A percentile compares a stretch with the other conserved stretches of the same genome.
phyloP scores from a whole-genome alignment of 1,140 invertebrate species.

The Bombus soroeensis region DNA sequence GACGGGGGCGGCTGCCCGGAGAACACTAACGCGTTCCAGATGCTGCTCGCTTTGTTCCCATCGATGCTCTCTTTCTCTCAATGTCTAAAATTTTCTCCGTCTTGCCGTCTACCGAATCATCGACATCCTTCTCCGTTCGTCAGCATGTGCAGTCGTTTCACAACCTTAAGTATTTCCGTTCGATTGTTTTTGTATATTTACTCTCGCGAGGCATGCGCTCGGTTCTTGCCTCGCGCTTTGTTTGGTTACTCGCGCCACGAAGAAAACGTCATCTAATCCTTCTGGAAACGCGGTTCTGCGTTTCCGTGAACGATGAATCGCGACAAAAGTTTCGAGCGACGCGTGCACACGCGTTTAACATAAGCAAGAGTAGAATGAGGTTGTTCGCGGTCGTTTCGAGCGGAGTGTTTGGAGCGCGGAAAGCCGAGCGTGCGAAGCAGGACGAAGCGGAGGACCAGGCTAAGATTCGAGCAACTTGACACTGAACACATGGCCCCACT shows the following conservation, averaged over 20 bases:
- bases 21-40: conserved; percentile 81
- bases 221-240: conserved; percentile 5
- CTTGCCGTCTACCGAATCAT: background rate
- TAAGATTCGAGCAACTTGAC: conserved; percentile 77
- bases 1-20: conserved; percentile 62
- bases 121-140: background rate
- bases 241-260: conserved; percentile 6
- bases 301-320: background rate
- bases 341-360: background rate
- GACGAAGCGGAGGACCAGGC: conserved; percentile 51
- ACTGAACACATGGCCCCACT: conserved; percentile 79
- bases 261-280: background rate
- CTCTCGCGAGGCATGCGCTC: conserved; percentile 2
- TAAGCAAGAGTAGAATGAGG: background rate
- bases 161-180: conserved; percentile 53
- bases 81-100: conserved; percentile 55
- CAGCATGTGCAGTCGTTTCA: conserved; percentile 8
- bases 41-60: conserved; percentile 80
- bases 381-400: background rate
- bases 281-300: background rate
- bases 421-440: conserved; percentile 34
- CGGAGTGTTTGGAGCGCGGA: conserved; percentile 32
- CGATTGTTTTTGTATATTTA: conserved; percentile 55
- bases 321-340: background rate
- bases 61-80: conserved; percentile 62